These are phyloP conservation scores for Drosophila eugracilis DNA, from an alignment of 1,140 invertebrate species.

Conservation along the genomic window DNA sequence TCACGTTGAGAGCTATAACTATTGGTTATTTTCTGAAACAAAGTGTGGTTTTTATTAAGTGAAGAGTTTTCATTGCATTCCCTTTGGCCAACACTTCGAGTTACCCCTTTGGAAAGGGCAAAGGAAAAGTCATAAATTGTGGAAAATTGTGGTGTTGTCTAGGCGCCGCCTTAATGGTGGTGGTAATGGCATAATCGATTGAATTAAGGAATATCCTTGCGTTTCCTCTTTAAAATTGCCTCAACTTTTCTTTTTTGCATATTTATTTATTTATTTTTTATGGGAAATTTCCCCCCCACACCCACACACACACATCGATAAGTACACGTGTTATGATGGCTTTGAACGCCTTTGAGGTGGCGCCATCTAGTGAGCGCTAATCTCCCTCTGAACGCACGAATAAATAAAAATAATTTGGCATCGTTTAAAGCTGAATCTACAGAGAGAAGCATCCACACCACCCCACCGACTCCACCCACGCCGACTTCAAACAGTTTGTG, in stretches of 20 bases:
- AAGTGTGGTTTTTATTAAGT: neutral
- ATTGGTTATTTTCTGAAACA: neutral
- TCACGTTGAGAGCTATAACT: neutral
- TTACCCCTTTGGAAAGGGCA: neutral
- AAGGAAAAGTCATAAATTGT: conserved; percentile 20
- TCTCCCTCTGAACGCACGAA: conserved; percentile 73
- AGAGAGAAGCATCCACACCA: too few relatives aligned
- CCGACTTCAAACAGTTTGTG: conserved; percentile 70
- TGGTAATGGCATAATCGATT: conserved; percentile 32
- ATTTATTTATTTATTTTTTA: neutral
- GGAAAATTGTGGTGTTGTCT: conserved; percentile 7
- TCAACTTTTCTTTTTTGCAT: neutral
- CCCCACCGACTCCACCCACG: neutral
- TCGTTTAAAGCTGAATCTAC: conserved; percentile 23
- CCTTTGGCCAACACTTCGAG: neutral
- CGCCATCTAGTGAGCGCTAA: conserved; percentile 58
- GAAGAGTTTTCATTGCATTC: neutral
- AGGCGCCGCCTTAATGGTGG: conserved; percentile 28
- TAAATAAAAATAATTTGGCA: conserved; percentile 79
- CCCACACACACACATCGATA: conserved; percentile 20
- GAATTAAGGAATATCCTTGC: conserved; percentile 15
- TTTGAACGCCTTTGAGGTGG: conserved; percentile 35
- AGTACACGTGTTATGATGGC: conserved; percentile 24
- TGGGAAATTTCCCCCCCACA: neutral
- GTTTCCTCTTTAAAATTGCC: too few relatives aligned